phyloP scores from a whole-genome alignment of 2,888 invertebrate species.

The Drosophila helvetica region DNA sequence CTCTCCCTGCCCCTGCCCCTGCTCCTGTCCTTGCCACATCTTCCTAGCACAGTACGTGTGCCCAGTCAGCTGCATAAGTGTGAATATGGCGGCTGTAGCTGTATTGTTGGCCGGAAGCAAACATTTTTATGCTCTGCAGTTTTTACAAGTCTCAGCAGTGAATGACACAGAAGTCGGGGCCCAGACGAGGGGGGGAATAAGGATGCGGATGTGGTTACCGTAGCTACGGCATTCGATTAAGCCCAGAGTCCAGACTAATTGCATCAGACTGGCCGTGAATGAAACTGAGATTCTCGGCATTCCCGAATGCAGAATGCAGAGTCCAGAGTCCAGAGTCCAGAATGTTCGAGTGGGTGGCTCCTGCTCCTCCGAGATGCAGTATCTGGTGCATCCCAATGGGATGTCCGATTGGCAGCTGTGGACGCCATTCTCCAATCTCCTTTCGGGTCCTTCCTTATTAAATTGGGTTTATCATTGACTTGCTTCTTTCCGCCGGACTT shows the following conservation, averaged over 20 bases:
- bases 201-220: not conserved
- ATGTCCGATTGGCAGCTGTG: not conserved
- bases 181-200: not conserved
- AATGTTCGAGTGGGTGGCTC: too few species aligned
- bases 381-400: not conserved
- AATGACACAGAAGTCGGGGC: too few species aligned
- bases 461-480: not conserved
- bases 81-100: conserved; percentile 51
- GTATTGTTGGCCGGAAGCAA: conserved; percentile 42
- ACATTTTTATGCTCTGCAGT: conserved; percentile 31
- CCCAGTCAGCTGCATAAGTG: conserved; percentile 44
- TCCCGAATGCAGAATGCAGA: conserved; percentile 14
- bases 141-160: conserved; percentile 12
- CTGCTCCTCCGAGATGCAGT: not conserved
- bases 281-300: conserved; percentile 31
- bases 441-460: not conserved
- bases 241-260: conserved; percentile 21
- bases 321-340: too few species aligned
- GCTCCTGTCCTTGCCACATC: not conserved
- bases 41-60: not conserved
- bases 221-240: conserved; percentile 27
- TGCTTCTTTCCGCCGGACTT: not conserved
- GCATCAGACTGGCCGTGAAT: conserved; percentile 1
- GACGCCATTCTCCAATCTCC: not conserved
- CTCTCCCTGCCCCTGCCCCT: not conserved